Base-by-base conservation (phyloP, 2,888 invertebrate species). In the Drosophila conformis region DNA sequence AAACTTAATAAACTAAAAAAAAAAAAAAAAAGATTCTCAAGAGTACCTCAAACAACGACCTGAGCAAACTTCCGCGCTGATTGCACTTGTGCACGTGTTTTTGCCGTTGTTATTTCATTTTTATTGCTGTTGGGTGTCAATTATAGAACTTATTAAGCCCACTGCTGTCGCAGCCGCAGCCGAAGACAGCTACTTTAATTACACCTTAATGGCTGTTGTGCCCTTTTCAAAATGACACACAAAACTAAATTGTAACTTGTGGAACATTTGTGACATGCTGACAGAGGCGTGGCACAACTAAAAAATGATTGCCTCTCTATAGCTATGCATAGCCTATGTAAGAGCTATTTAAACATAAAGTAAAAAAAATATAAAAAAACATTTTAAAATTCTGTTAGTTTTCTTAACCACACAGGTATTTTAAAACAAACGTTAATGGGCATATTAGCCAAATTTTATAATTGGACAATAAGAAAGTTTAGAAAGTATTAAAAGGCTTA, bases 41-140 rank as follows among this genome's bases (percentile, higher is more conserved):
- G 60, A 77, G 60, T 63, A 46, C 58, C 54, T 54, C 54, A 57
- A 61, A 58, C 48, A 36, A 4, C 49, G 56, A 75, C 27, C 69
- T 46, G 27, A 64, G 8, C 64, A 63, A 78, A 74, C 78, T 78
- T 77, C 75, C 77, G 71, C 74, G 75, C 70, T 58, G 60, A 53
- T 53, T 74, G 78, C 78, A 78, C 78, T 70, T 77, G 78, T 78
- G 76, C 78, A 63, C 74, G 65, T 78, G 78, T 78, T 46, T 33
- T 25, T 35, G 11, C 27, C 53, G 27, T 40, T 51, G 40, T 64
- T 59, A 10, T 31, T 54, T 46, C 33, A 21, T 60, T 51, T 57
- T 61, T 29, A 52, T 57, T 69, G 73, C 57, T 56, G 51, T 29
- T 57, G 48, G 54, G 69, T 78, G 76, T 77, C 76, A 77, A 78